phyloP scores from a whole-genome alignment of 2,797 vertebrate species.

The Saguinus oedipus region DNA sequence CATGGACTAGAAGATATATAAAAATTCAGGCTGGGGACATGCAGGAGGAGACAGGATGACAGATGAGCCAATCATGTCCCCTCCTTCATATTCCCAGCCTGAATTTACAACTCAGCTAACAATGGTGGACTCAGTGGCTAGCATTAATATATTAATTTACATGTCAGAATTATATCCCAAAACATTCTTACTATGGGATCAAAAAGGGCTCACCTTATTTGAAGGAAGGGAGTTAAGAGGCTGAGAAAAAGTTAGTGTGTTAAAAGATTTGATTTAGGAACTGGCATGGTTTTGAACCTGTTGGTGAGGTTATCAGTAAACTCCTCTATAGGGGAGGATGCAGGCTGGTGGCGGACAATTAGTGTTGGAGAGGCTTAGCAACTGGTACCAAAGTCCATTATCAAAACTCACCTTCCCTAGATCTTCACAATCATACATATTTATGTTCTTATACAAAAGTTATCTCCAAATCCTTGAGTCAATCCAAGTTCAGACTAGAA shows the following conservation, averaged over 20 bases:
- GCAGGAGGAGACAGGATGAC: not conserved
- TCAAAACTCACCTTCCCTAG: not conserved
- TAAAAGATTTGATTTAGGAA: not conserved
- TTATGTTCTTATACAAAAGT: not conserved
- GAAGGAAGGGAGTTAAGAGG: not conserved
- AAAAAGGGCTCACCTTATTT: not conserved
- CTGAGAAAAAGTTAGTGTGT: not conserved
- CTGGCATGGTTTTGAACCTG: not conserved
- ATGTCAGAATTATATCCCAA: not conserved
- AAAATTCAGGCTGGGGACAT: not conserved
- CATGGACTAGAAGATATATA: not conserved
- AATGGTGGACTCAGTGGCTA: not conserved
- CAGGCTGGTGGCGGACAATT: not conserved
- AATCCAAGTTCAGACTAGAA: not conserved
- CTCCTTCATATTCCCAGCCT: not conserved
- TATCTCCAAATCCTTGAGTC: not conserved
- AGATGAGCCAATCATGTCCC: not conserved
- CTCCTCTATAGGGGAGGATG: not conserved
- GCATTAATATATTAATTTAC: not conserved
- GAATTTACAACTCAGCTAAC: not conserved
- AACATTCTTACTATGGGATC: not conserved
- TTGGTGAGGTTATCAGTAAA: not conserved
- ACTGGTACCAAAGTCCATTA: not conserved
- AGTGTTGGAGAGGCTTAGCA: not conserved
- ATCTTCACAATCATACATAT: not conserved